A percentile compares a stretch with the other conserved stretches of the same genome.
phyloP scores from a whole-genome alignment of 2,888 invertebrate genomes.

The Agonopterix arenella region DNA sequence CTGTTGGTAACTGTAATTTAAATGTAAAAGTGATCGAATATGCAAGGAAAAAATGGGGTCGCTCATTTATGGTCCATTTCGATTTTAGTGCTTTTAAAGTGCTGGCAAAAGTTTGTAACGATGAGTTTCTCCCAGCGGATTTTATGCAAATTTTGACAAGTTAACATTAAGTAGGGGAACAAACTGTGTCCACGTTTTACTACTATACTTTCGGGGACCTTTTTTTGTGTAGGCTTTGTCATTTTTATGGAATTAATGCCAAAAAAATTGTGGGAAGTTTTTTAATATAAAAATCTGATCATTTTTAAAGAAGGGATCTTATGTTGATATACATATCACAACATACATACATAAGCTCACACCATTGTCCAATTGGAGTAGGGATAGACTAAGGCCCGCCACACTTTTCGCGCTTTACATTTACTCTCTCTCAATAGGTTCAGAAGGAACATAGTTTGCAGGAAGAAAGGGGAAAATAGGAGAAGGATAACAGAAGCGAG shows the following conservation, averaged over 20 bases:
- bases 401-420: no score
- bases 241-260: not conserved
- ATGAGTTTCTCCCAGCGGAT: constrained; percentile 41
- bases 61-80: constrained; percentile 60
- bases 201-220: constrained; percentile 4
- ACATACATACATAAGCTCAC: no score
- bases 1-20: constrained; percentile 10
- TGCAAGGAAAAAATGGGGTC: constrained; percentile 35
- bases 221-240: constrained; percentile 1
- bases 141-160: constrained; percentile 66
- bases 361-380: no score
- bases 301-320: no score
- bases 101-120: constrained; percentile 57
- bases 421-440: no score
- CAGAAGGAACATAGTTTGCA: no score
- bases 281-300: not conserved
- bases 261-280: not conserved
- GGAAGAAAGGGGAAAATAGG: no score
- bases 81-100: constrained; percentile 66
- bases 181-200: constrained; percentile 11
- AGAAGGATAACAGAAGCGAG: no score
- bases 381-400: no score
- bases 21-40: constrained; percentile 19
- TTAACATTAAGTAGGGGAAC: constrained; percentile 42
- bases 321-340: no score